Conservation (phyloP, 1,140 invertebrate species). For the Chelonus insularis region DNA sequence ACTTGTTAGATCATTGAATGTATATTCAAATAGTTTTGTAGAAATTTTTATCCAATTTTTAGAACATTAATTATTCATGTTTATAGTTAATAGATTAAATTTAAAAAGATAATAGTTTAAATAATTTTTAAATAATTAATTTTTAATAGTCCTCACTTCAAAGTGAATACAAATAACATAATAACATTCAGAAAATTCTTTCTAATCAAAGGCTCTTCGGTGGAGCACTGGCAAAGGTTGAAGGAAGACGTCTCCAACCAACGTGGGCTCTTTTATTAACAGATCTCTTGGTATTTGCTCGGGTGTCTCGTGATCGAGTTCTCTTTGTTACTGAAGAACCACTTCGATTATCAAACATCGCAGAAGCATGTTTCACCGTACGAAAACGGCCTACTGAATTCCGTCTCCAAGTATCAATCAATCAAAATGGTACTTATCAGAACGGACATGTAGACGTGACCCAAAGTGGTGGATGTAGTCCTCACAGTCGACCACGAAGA, state of each 20-base stretch:
- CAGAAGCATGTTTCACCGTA: slow-evolving; percentile 81
- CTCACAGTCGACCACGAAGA: slow-evolving; percentile 59
- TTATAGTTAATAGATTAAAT: background rate
- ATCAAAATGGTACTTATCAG: slow-evolving; percentile 35
- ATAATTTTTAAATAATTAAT: too few relatives aligned
- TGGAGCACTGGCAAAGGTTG: slow-evolving; percentile 78
- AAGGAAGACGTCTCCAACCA: slow-evolving; percentile 72
- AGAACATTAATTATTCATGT: too few relatives aligned
- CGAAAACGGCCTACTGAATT: slow-evolving; percentile 70
- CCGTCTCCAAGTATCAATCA: slow-evolving; percentile 48
- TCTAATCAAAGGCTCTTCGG: slow-evolving; percentile 68
- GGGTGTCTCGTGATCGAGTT: slow-evolving; percentile 80
- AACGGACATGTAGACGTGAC: slow-evolving; percentile 30
- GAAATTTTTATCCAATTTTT: too few relatives aligned
- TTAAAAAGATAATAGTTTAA: too few relatives aligned
- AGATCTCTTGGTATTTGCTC: slow-evolving; percentile 81
- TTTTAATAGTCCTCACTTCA: too few relatives aligned
- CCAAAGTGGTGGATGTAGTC: slow-evolving; percentile 53
- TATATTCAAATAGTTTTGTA: too few relatives aligned
- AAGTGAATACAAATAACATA: background rate
- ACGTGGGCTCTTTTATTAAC: slow-evolving; percentile 84
- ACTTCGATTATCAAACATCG: slow-evolving; percentile 73
- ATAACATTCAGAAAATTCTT: background rate
- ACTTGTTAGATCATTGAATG: too few relatives aligned
- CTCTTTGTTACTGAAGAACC: slow-evolving; percentile 86